Conservation (phyloP, 64 coral and sea anemone genomes). For the Pocillopora damicornis region DNA sequence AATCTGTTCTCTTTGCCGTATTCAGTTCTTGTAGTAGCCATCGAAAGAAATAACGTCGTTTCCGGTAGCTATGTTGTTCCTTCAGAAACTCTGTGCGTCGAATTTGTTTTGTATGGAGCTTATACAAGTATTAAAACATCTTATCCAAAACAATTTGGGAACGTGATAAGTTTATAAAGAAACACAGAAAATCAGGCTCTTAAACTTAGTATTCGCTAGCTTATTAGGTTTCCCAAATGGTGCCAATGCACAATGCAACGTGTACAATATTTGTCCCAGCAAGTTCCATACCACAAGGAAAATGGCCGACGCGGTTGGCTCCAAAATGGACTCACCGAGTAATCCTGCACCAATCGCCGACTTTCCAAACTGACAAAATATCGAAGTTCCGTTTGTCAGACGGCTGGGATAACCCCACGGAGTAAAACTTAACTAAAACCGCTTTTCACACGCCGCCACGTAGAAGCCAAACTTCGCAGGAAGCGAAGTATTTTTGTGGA, state of each 20-base stretch:
- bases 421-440: not conserved
- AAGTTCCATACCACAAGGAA: not conserved
- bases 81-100: not conserved
- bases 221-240: not conserved
- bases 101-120: not conserved
- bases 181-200: not conserved
- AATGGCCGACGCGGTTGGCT: conserved; percentile 21
- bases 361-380: not conserved
- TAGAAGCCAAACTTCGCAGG: conserved; percentile 2
- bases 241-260: not conserved
- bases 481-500: not conserved
- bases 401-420: not conserved
- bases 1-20: conserved; percentile 68
- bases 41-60: conserved; percentile 11
- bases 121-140: not conserved
- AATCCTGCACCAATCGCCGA: not conserved
- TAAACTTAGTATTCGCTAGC: not conserved
- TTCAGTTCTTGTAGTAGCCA: conserved; percentile 62
- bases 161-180: too few species aligned
- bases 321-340: not conserved
- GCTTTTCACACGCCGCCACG: not conserved
- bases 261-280: conserved; percentile 26
- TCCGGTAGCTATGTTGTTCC: conserved; percentile 28
- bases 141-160: not conserved
- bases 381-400: not conserved